These are phyloP conservation scores for Panopea generosa DNA, from an alignment of 2,888 invertebrate species.

Conservation along the genomic window DNA sequence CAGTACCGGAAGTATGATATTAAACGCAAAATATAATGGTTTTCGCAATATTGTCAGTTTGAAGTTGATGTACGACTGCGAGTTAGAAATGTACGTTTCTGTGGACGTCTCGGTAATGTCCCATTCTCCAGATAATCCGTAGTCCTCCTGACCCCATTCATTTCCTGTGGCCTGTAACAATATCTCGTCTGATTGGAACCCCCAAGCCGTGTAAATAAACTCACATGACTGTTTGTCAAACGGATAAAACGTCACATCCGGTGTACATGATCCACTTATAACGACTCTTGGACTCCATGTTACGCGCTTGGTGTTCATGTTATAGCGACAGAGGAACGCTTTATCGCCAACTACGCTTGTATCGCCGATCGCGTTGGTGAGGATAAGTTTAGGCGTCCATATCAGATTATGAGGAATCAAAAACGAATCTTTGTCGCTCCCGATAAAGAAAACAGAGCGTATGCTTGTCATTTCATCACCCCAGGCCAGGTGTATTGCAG, in stretches of 20 bases:
- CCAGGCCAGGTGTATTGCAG: conserved; percentile 48
- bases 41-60: conserved; percentile 41
- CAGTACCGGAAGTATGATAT: conserved; percentile 53
- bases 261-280: conserved; percentile 55
- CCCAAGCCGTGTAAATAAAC: conserved; percentile 58
- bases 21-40: conserved; percentile 60
- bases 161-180: conserved; percentile 9
- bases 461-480: conserved; percentile 46
- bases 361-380: conserved; percentile 53
- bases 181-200: conserved; percentile 36
- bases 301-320: conserved; percentile 33
- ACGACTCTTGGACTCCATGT: conserved; percentile 51
- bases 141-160: conserved; percentile 40
- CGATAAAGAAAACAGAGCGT: conserved; percentile 36
- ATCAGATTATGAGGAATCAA: conserved; percentile 51
- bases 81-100: conserved; percentile 2
- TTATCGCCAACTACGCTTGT: conserved; percentile 48
- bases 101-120: conserved; percentile 42
- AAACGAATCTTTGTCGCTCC: conserved; percentile 34
- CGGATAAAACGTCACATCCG: conserved; percentile 60
- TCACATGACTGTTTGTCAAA: conserved; percentile 54
- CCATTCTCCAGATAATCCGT: conserved; percentile 56
- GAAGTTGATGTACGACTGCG: conserved; percentile 40
- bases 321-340: conserved; percentile 41
- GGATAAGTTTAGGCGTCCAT: conserved; percentile 55